phyloP scores from a whole-genome alignment of 2,113 vertebrate species.

The Plectropomus leopardus region DNA sequence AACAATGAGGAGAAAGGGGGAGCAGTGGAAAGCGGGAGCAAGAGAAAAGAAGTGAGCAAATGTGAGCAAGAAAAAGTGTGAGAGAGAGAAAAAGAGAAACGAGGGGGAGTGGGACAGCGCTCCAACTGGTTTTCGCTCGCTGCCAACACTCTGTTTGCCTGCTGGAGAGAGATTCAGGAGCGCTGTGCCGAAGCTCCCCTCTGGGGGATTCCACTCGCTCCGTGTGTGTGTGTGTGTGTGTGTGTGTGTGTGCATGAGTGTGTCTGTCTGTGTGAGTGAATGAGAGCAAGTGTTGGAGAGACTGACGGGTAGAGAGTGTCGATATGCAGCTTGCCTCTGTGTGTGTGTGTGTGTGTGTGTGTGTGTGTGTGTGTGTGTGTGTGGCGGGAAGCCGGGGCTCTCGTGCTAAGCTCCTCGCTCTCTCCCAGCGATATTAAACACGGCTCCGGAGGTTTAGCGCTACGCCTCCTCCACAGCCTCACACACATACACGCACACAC shows the following conservation, averaged over 20 bases:
- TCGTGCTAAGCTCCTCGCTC: constrained; percentile 82
- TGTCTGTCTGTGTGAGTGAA: constrained; percentile 39
- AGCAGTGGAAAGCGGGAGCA: neutral
- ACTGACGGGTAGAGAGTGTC: constrained; percentile 64
- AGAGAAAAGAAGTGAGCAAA: constrained; percentile 58
- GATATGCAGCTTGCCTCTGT: constrained; percentile 59
- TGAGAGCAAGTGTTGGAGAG: constrained; percentile 68
- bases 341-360: constrained; percentile 6
- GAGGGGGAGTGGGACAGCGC: constrained; percentile 15
- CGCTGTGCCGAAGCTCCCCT: constrained; percentile 72
- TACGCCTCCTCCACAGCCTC: constrained; percentile 72
- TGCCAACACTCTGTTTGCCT: constrained; percentile 77
- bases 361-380: constrained; percentile 13
- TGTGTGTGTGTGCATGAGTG: constrained; percentile 18
- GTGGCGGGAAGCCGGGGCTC: constrained; percentile 79
- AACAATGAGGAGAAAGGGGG: neutral
- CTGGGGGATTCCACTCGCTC: constrained; percentile 75
- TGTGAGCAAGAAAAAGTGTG: constrained; percentile 52
- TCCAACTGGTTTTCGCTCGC: constrained; percentile 73
- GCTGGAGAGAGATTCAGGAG: constrained; percentile 78
- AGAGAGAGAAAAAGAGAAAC: constrained; percentile 18
- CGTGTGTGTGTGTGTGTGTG: constrained; percentile 14
- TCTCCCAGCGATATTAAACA: constrained; percentile 85
- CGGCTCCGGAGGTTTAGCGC: constrained; percentile 81
- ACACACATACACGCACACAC: constrained; percentile 19